Conservation (phyloP, 2,113 vertebrate species). For the Micromys minutus region DNA sequence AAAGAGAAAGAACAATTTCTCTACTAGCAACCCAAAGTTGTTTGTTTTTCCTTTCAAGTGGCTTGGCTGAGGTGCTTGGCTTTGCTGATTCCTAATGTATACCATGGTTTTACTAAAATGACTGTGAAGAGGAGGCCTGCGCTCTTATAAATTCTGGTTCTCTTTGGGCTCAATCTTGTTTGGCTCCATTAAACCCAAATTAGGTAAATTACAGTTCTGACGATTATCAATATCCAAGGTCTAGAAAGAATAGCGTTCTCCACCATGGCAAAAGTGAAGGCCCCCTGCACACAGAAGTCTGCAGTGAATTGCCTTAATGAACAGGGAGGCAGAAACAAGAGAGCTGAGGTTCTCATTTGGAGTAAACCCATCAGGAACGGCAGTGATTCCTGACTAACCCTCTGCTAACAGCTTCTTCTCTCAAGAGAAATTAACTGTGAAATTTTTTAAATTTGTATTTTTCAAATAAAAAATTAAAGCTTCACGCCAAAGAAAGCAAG, state of each 20-base stretch:
- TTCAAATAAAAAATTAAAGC: background rate
- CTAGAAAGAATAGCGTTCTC: background rate
- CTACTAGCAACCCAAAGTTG: background rate
- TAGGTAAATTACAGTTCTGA: background rate
- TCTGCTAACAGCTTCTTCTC: background rate
- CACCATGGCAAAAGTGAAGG: background rate
- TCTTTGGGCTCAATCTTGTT: constrained; percentile 45
- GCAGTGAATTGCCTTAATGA: constrained; percentile 8
- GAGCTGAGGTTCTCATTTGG: background rate
- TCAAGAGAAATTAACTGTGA: constrained; percentile 13
- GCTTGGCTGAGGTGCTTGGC: background rate
- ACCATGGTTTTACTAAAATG: background rate
- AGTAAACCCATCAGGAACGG: background rate
- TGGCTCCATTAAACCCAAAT: constrained; percentile 59
- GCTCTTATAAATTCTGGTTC: constrained; percentile 57
- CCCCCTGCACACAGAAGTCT: background rate
- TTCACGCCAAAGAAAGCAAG: background rate
- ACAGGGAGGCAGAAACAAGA: background rate
- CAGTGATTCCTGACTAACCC: background rate
- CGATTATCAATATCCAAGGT: background rate
- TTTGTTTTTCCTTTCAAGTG: background rate
- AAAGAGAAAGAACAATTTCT: background rate
- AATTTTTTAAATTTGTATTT: background rate
- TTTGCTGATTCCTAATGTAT: constrained; percentile 56
- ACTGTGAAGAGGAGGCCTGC: background rate